These are phyloP conservation scores for Agapetus fuscipes DNA, from an alignment of 2,888 invertebrate genomes.

Conservation along the genomic window DNA sequence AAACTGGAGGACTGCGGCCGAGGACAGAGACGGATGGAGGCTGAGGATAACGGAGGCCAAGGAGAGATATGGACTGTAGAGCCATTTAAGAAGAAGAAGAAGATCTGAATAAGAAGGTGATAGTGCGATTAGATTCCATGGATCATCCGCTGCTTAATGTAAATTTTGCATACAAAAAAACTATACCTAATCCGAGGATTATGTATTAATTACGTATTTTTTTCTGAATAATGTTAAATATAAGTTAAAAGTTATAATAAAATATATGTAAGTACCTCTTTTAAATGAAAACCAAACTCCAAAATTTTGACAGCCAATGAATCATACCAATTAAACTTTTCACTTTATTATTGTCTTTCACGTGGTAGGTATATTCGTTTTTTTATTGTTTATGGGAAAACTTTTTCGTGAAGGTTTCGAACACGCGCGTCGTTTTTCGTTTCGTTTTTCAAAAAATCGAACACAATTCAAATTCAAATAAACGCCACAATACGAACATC, in stretches of 20 bases:
- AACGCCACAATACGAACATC: neutral
- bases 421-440: constrained; percentile 8
- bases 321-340: neutral
- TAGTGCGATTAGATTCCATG: too few relatives aligned
- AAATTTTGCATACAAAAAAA: too few relatives aligned
- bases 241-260: neutral
- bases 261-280: neutral
- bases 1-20: too few relatives aligned
- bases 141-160: too few relatives aligned
- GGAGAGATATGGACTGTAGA: too few relatives aligned
- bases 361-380: neutral
- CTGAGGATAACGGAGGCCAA: too few relatives aligned
- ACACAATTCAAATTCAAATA: neutral
- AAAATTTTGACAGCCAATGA: neutral
- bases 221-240: neutral
- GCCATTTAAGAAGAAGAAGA: too few relatives aligned
- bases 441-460: constrained; percentile 4
- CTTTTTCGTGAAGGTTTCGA: constrained; percentile 3
- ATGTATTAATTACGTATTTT: too few relatives aligned
- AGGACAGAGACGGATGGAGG: too few relatives aligned
- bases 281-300: neutral
- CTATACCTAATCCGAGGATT: too few relatives aligned
- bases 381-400: neutral
- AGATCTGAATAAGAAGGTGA: too few relatives aligned
- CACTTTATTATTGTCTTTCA: neutral